Evolutionary conservation across 2,888 invertebrate species (phyloP).

Genomic region (Rhimphoctona megacephalus): DNA sequence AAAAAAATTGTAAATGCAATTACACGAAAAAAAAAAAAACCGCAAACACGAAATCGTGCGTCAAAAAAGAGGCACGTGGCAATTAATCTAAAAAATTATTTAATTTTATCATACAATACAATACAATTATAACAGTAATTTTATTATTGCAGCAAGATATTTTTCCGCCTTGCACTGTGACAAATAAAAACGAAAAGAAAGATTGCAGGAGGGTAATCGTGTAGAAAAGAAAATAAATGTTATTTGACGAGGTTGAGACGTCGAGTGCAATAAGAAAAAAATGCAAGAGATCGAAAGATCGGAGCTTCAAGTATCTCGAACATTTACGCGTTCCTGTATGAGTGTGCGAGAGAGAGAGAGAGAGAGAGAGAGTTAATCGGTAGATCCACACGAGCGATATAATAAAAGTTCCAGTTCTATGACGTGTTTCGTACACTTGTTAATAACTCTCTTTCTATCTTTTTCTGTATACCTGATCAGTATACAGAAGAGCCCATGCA

Average conservation of each 20-base stretch:
- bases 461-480: neutral
- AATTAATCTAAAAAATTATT: too few relatives aligned
- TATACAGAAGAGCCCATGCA: neutral
- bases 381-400: conserved; percentile 44
- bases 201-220: too few relatives aligned
- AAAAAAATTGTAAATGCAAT: too few relatives aligned
- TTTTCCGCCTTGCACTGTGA: too few relatives aligned
- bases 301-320: neutral
- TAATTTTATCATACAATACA: too few relatives aligned
- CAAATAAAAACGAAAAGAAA: too few relatives aligned
- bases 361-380: conserved; percentile 22
- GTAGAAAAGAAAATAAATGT: neutral
- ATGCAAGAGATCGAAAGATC: neutral
- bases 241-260: neutral
- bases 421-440: conserved; percentile 2
- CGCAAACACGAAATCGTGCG: too few relatives aligned
- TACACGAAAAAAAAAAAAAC: too few relatives aligned
- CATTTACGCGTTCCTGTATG: neutral
- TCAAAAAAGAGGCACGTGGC: too few relatives aligned
- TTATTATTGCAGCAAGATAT: too few relatives aligned
- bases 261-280: neutral
- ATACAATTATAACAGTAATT: too few relatives aligned
- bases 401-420: conserved; percentile 41
- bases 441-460: neutral
- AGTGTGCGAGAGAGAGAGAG: neutral